Base-by-base conservation (phyloP, 1,140 invertebrate species). In the Drosophila ananassae region DNA sequence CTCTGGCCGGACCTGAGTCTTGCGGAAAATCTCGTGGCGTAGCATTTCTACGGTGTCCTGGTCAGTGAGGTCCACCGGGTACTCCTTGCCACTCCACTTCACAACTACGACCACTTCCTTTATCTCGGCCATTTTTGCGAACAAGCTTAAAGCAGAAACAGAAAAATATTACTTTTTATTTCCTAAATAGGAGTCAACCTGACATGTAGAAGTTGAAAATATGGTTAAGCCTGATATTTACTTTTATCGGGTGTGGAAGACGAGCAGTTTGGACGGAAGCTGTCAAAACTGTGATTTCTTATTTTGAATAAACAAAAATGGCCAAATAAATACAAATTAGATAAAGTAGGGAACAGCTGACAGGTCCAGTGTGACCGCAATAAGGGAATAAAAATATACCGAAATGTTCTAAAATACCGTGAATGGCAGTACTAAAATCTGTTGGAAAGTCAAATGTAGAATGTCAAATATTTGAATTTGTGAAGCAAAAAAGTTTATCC, bases 41-140 rank as follows among this genome's bases (percentile, higher is more conserved):
- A 98, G 92, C 87, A 95, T 94, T 8, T 93, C 93, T 0, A 97
- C 95, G 1, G 96, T 97, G 78, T 97, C 96, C 94, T 94, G 66
- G 94, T 94, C 50, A 92, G 93, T 77, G 96, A 92, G 73, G 94
- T 92, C 95, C 6, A 91, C 61, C 0, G 76, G 78, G 34, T 74
- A 91, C 52, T 91, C 90, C 44, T 89, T 91, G 17, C 97, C 97
- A 91, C 95, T 96, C 98, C 98, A 99, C 94, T 98, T 98, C 3
- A 99, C 94, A 74, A 95, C 94, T 52, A 97, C 92, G 80, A 94
- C 83, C 30, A 85, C 51, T 68, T 85, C 82, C 25, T 82, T 82
- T n/a, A 87, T 57, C 13, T 85, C 82, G 55, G 73, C 63, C 76
- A 78, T 78, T 21, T 44, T 44, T 44, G 2, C 2, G 7, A n/a